Conservation (phyloP, 1,140 invertebrate species). For the Drosophila parvula region DNA sequence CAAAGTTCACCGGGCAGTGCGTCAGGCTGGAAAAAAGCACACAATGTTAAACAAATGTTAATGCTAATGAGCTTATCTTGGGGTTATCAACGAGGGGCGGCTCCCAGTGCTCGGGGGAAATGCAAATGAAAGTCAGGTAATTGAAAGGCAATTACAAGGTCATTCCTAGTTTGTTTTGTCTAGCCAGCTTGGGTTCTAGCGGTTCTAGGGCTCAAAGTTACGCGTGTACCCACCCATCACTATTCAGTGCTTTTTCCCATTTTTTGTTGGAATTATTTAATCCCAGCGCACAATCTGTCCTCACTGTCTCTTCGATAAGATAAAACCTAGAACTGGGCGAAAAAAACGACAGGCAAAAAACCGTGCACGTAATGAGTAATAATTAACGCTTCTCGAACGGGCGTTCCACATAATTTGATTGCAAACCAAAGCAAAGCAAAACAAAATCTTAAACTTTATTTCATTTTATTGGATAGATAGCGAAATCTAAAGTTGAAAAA, state of each 20-base stretch:
- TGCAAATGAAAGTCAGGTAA: slow-evolving; percentile 72
- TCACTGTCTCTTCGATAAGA: slow-evolving; percentile 57
- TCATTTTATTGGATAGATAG: slow-evolving; percentile 38
- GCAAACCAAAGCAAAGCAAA: slow-evolving; percentile 42
- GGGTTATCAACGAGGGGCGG: slow-evolving; percentile 59
- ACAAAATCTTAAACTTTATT: slow-evolving; percentile 50
- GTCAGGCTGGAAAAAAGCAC: slow-evolving; percentile 34
- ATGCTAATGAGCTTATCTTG: slow-evolving; percentile 64
- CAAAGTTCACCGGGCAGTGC: slow-evolving; percentile 51
- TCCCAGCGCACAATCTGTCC: slow-evolving; percentile 48
- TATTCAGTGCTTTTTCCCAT: slow-evolving; percentile 9
- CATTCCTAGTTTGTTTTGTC: slow-evolving; percentile 29
- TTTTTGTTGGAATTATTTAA: slow-evolving; percentile 39
- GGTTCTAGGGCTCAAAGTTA: neutral
- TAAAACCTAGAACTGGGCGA: slow-evolving; percentile 30
- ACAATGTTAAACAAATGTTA: slow-evolving; percentile 53
- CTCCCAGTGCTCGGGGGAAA: slow-evolving; percentile 39
- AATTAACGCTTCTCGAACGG: slow-evolving; percentile 56
- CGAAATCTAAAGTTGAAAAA: neutral
- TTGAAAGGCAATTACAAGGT: slow-evolving; percentile 69
- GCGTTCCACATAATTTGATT: slow-evolving; percentile 51
- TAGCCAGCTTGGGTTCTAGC: no score
- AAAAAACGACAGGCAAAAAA: slow-evolving; percentile 26
- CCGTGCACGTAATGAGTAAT: slow-evolving; percentile 62
- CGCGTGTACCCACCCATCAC: slow-evolving; percentile 7